These are phyloP conservation scores for Drosophila atroscutellata DNA, from an alignment of 2,888 invertebrate species.

Conservation along the genomic window DNA sequence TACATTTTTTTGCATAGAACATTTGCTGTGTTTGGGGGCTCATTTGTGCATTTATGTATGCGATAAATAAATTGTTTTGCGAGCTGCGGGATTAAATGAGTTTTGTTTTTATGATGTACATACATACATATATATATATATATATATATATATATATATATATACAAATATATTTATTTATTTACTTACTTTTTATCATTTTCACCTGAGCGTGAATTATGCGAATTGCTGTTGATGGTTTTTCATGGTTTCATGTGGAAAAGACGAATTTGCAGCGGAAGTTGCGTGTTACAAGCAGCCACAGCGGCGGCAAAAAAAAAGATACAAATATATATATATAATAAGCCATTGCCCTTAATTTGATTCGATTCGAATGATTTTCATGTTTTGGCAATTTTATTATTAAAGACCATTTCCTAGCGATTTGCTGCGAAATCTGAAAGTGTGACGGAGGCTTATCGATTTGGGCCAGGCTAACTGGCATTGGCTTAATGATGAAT, in stretches of 20 bases:
- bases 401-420: slow-evolving; percentile 44
- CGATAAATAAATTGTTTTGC: slow-evolving; percentile 51
- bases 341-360: slow-evolving; percentile 67
- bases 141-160: background rate
- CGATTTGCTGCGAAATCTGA: slow-evolving; percentile 16
- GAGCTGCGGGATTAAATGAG: slow-evolving; percentile 65
- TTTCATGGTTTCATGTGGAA: slow-evolving; percentile 57
- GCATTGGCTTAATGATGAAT: slow-evolving; percentile 12
- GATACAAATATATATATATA: slow-evolving; percentile 3
- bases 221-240: slow-evolving; percentile 5
- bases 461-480: slow-evolving; percentile 47
- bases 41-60: background rate
- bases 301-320: slow-evolving; percentile 9
- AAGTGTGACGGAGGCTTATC: slow-evolving; percentile 29
- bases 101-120: slow-evolving; percentile 33
- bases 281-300: slow-evolving; percentile 60
- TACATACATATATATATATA: background rate
- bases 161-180: background rate
- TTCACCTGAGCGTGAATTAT: slow-evolving; percentile 60
- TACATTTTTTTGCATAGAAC: slow-evolving; percentile 21
- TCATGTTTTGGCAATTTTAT: slow-evolving; percentile 42
- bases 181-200: slow-evolving; percentile 28
- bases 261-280: slow-evolving; percentile 74
- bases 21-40: background rate
- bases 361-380: slow-evolving; percentile 58